Evolutionary conservation across 2,888 invertebrate genomes (phyloP).

Genomic region (Microctonus brassicae): DNA sequence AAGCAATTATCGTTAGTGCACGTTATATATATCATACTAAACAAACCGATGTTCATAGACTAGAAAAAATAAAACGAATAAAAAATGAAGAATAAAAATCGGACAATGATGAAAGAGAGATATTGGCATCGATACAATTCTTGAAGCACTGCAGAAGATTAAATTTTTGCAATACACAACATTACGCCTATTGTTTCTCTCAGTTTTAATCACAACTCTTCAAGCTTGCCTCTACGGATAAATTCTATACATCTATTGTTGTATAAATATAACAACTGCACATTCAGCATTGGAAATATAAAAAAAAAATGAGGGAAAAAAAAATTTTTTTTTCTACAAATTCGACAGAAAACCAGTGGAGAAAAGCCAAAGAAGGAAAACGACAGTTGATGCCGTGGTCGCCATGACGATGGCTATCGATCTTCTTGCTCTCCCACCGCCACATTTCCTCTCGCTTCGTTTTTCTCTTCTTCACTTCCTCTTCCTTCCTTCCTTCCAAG

Average conservation of each 20-base stretch:
- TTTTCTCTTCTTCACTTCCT: slow-evolving; percentile 24
- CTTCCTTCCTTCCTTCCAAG: slow-evolving; percentile 14
- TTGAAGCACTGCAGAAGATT: slow-evolving; percentile 4
- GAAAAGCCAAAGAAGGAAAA: slow-evolving; percentile 31
- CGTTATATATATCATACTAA: background rate
- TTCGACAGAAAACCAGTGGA: background rate
- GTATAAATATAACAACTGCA: background rate
- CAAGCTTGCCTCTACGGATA: background rate
- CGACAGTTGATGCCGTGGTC: slow-evolving; percentile 56
- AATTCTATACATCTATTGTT: background rate
- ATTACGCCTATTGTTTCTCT: background rate
- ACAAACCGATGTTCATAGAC: background rate
- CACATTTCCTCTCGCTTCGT: slow-evolving; percentile 28
- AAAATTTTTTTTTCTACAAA: background rate
- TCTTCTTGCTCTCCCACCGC: slow-evolving; percentile 48
- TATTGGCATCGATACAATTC: slow-evolving; percentile 19
- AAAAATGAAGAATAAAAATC: background rate
- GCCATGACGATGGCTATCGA: slow-evolving; percentile 62
- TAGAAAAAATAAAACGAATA: background rate
- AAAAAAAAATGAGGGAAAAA: background rate
- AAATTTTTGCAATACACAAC: background rate
- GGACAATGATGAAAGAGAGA: background rate
- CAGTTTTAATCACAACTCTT: slow-evolving; percentile 1
- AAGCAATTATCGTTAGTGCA: slow-evolving; percentile 7
- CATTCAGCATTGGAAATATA: background rate